Evolutionary conservation across 1,140 invertebrate genomes (phyloP).

Genomic region (Batillaria attramentaria): DNA sequence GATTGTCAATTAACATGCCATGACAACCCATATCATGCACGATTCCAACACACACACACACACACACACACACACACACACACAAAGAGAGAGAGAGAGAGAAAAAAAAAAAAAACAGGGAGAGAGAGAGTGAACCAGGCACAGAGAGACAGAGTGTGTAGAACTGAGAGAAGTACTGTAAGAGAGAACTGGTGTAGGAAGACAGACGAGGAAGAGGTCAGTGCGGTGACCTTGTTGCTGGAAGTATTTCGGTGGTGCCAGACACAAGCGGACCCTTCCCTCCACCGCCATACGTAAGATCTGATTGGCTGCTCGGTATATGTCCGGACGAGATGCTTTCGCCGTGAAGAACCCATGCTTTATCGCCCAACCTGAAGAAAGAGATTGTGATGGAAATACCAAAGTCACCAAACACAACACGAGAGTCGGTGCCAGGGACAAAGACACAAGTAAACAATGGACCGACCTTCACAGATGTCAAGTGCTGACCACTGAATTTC

Average conservation of each 20-base stretch:
- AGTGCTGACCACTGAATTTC: constrained; percentile 88
- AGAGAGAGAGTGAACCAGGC: too few relatives aligned
- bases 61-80: not conserved
- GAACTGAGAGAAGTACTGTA: too few relatives aligned
- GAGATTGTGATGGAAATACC: not conserved
- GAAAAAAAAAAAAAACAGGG: too few relatives aligned
- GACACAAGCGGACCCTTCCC: constrained; percentile 85
- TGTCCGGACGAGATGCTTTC: constrained; percentile 87
- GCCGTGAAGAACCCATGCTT: constrained; percentile 90
- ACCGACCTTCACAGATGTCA: constrained; percentile 88
- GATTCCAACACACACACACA: not conserved
- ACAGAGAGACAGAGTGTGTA: too few relatives aligned
- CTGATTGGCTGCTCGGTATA: constrained; percentile 91
- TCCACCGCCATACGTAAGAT: constrained; percentile 89
- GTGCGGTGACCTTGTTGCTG: constrained; percentile 51
- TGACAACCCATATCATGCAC: too few relatives aligned
- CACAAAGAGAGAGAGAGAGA: too few relatives aligned
- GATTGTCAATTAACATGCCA: too few relatives aligned
- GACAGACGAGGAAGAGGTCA: not conserved
- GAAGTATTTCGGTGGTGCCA: constrained; percentile 82
- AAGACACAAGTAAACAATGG: not conserved
- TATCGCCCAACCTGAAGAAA: constrained; percentile 56
- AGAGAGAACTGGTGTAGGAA: not conserved
- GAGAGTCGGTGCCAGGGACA: too few relatives aligned
- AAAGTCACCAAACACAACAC: not conserved